Base-by-base conservation (phyloP, 2,113 vertebrate species). In the Speoplatyrhinus poulsoni region DNA sequence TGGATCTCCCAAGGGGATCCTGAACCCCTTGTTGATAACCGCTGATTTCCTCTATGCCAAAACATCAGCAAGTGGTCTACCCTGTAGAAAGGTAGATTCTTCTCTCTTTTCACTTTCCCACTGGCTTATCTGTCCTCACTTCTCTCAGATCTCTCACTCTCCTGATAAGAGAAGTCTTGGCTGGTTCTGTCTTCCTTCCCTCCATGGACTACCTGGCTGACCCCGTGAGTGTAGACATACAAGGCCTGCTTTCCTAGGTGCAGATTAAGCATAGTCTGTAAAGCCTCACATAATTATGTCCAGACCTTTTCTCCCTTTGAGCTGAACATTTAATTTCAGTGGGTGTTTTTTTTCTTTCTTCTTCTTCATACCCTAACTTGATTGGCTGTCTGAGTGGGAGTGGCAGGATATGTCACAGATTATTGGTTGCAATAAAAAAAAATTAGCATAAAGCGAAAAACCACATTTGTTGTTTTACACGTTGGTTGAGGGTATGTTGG, bases 151-250 rank as follows among this genome's bases (percentile, higher is more conserved):
- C 96, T 46, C 77, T 98, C 74, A 93, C 95, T 64, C 94, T 98
- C 79, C 93, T 99, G 72, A 93, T 98, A 86, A 95, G 95, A 92
- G 97, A 99, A 79, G 95, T 99, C 82, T 89, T 99, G 52, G 95
- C 96, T 89, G 96, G 97, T 77, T 99, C 97, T 47, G 95, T 99
- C 87, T 96, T 99, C 78, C 96, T 99, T 83, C 97, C 97, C 53
- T 96, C 96, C 67, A 91, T 99, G 95, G 97, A 99, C 91, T 98
- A 96, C 84, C 92, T 99, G 91, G 96, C 97, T 82, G 96, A 98
- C 91, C 96, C 97, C 88, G 97, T 98, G 93, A 95, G 95, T 93
- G 71, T 78, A 81, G 81, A 81, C 66, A 46, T 46, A 56, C 48
- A 50, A 69, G 56, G 64, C 19, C 41, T 10, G 19, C 49, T 41